A percentile compares a stretch with the other conserved stretches of the same genome.
Conservation (phyloP, 30 jellyfish, hydroid and myxozoan species). For the Clytia hemisphaerica region DNA sequence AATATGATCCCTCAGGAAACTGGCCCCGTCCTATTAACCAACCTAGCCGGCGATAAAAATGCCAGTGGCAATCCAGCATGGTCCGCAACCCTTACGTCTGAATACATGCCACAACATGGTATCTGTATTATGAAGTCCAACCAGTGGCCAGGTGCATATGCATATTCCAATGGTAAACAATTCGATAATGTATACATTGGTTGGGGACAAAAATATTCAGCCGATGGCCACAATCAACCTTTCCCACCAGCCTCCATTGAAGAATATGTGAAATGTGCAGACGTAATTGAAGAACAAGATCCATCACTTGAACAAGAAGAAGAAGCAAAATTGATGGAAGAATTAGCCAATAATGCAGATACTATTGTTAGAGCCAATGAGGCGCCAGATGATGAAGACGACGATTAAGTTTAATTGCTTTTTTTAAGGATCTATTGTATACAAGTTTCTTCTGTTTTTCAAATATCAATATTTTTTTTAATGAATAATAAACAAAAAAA, state of each 20-base stretch:
- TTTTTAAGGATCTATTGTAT: no score
- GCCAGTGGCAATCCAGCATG: neutral
- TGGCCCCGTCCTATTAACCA: neutral
- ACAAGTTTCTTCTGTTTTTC: no score
- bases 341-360: no score
- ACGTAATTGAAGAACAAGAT: neutral
- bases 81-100: neutral
- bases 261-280: neutral
- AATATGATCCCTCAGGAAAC: neutral
- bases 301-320: neutral
- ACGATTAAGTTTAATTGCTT: no score
- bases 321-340: no score
- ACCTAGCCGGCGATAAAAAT: neutral
- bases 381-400: no score
- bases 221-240: neutral
- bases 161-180: neutral
- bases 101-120: neutral
- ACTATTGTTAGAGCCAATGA: no score
- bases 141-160: slow-evolving; percentile 22
- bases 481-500: no score
- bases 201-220: slow-evolving; percentile 7
- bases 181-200: slow-evolving; percentile 14
- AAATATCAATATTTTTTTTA: no score
- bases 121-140: neutral
- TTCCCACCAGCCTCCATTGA: neutral